Evolutionary conservation across 2,797 vertebrate species (phyloP).

Genomic region (Mastacembelus armatus): DNA sequence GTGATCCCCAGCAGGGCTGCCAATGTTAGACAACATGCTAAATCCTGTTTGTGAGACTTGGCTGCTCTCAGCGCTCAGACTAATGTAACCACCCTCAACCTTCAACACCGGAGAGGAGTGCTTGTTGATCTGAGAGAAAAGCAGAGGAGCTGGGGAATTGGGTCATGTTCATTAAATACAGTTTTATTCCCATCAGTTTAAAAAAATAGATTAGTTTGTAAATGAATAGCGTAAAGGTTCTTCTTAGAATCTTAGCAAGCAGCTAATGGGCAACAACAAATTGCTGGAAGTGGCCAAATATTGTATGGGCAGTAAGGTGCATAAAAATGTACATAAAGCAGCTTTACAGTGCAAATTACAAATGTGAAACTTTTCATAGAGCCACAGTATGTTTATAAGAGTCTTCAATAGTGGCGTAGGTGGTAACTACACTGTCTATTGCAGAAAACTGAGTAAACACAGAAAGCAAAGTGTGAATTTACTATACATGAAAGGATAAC

Average conservation of each 20-base stretch:
- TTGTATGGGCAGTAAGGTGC: neutral
- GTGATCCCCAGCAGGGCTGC: conserved; percentile 72
- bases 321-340: neutral
- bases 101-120: conserved; percentile 34
- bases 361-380: neutral
- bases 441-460: neutral
- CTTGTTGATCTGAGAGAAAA: conserved; percentile 31
- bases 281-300: neutral
- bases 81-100: conserved; percentile 76
- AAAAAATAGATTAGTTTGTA: conserved; percentile 8
- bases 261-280: neutral
- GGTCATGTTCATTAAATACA: neutral
- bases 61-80: conserved; percentile 71
- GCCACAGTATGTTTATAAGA: neutral
- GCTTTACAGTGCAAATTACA: neutral
- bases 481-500: neutral
- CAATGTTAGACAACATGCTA: conserved; percentile 78
- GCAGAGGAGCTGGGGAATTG: neutral
- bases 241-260: neutral
- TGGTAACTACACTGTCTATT: neutral
- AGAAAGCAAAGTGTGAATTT: neutral
- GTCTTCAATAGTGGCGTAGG: neutral
- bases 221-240: conserved; percentile 1
- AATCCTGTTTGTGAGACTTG: conserved; percentile 82
- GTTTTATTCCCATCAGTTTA: conserved; percentile 2